Base-by-base conservation (phyloP, 1,140 invertebrate species). In the Microplitis mediator region DNA sequence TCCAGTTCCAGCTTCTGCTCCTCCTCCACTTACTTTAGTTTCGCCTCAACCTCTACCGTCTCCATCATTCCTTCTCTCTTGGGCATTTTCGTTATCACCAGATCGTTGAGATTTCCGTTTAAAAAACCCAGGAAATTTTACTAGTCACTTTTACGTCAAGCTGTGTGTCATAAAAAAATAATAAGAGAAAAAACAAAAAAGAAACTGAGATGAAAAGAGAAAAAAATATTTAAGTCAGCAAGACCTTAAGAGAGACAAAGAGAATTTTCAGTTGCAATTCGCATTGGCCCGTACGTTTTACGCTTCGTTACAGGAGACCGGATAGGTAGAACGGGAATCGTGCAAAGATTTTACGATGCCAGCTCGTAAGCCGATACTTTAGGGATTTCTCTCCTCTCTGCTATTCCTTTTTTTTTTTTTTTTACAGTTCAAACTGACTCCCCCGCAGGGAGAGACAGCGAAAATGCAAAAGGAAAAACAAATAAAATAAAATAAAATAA, bases 291-390 rank as follows among this genome's bases (percentile, higher is more conserved):
- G 69, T 63, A 64, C 50, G 63, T 72, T 72, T 72, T 72, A 67
- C 71, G 71, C 71, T 72, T 67, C 54, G 71, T 72, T 72, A 72
- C 64, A 60, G 64, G 32, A 71, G 64, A 61, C 51, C 64, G 36
- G 35, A 72, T 72, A 72, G 70, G 63, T 72, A 56, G 62, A 72
- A 45, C 52, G 54, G 54, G 62, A 16, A 65, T 51, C 45, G 60
- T 51, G 64, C 64, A 72, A 72, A 72, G 71, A 72, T 72, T 72
- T 72, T 72, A 67, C 63, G 71, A 66, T 72, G 54, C 63, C 35
- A 39, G 14, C 67, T 45, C 13, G 71, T 72, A 67, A 67, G 71
- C 71, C 52, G 71, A 72, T 72, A 67, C 64, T 65, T 60, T 34
- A n/a, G 11, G n/a, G n/a, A 11, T 52, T 56, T 11, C 9, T 34